Evolutionary conservation across 2,113 vertebrate species (phyloP).

Genomic region (Hydrolagus affinis): DNA sequence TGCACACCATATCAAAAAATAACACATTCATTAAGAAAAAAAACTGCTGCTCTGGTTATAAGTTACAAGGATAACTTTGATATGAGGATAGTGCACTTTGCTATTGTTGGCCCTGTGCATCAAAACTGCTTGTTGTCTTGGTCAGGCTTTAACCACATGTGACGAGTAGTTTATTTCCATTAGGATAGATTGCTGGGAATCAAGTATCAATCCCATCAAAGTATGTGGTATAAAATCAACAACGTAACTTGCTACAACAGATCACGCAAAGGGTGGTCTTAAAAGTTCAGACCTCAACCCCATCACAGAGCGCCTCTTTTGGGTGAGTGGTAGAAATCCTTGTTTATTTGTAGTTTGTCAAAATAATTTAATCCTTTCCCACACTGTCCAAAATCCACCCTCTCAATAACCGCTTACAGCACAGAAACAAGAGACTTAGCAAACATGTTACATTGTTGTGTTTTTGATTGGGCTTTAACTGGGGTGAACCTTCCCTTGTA

Average conservation of each 20-base stretch:
- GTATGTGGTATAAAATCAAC: not conserved
- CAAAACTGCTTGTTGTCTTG: not conserved
- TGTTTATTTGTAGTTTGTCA: not conserved
- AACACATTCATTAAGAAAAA: not conserved
- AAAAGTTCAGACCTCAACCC: not conserved
- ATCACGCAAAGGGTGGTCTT: not conserved
- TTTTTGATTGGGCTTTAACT: too few relatives aligned
- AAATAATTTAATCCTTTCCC: not conserved
- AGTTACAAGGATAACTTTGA: not conserved
- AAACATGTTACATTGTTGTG: not conserved
- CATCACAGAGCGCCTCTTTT: not conserved
- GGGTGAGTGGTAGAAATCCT: not conserved
- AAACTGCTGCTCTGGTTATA: not conserved
- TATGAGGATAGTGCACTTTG: not conserved
- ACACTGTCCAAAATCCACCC: not conserved
- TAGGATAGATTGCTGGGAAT: not conserved
- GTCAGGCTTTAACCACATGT: not conserved
- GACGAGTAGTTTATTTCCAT: not conserved
- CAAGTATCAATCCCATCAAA: not conserved
- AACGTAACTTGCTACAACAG: not conserved
- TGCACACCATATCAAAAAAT: too few relatives aligned
- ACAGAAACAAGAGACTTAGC: not conserved
- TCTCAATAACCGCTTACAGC: not conserved
- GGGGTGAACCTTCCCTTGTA: too few relatives aligned
- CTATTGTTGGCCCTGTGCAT: not conserved